Conservation (phyloP, 1,140 invertebrate species). For the Aphis gossypii region DNA sequence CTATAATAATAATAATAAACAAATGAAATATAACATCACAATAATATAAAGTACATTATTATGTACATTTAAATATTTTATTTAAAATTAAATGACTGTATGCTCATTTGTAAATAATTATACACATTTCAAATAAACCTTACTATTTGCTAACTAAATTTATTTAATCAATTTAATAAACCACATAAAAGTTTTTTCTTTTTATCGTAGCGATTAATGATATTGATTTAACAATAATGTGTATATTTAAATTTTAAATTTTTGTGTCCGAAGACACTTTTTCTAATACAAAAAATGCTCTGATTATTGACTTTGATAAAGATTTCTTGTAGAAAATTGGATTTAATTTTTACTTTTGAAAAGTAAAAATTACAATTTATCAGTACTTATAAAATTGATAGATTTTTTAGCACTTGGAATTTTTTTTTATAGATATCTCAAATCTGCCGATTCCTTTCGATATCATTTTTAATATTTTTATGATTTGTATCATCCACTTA, state of each 20-base stretch:
- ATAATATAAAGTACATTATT: neutral
- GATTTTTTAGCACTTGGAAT: neutral
- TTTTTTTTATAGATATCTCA: neutral
- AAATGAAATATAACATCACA: neutral
- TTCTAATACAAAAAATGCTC: neutral
- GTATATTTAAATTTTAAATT: no score
- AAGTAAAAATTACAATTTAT: neutral
- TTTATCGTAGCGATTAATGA: neutral
- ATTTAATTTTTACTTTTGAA: neutral
- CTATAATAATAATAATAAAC: neutral
- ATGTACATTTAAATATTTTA: neutral
- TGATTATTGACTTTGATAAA: neutral
- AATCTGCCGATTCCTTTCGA: neutral
- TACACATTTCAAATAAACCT: neutral
- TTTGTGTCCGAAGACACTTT: neutral
- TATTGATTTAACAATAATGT: no score
- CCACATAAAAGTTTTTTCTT: neutral
- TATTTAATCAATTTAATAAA: neutral
- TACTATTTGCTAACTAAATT: neutral
- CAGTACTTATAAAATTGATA: neutral
- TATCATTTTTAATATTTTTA: no score
- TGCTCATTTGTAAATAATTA: neutral
- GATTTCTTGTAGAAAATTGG: neutral
- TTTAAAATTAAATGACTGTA: neutral
- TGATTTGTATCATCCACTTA: no score